Base-by-base conservation (phyloP, 2,888 invertebrate genomes). In the Drosophila trichaetosa region DNA sequence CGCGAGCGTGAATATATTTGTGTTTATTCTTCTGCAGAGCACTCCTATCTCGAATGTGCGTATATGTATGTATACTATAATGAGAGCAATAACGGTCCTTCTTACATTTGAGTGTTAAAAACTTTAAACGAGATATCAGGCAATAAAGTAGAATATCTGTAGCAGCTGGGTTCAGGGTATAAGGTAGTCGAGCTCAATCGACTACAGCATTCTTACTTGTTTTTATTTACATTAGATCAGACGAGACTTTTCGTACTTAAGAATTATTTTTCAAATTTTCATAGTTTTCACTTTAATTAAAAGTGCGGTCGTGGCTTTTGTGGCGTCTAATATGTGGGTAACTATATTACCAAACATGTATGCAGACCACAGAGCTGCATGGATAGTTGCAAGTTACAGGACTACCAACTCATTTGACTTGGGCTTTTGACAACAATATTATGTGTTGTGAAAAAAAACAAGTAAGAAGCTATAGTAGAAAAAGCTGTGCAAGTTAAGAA, bases 211-310 rank as follows among this genome's bases (percentile, higher is more conserved):
- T 46, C 46, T 16, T 8, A 46, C 46, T 46, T 46, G 24, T 74
- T 58, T 67, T 58, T 40, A 11, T 51, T 36, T 42, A 7, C n/a
- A 34, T 33, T 46, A 7, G 57, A 66, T 42, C 36, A 24, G 42
- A 40, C 46, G 24, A 46, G 40, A 29, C 27, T 56, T 21, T 8
- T 58, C 31, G 62, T 38, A 69, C 74, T 70, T 61, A 49, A 61
- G 75, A 82, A 76, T 76, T 76, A 87, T 89, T 87, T 80, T 79
- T 77, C 72, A 80, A 84, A 87, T 85, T 73, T 85, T 88, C 90
- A 82, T 90, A 87, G 88, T 87, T 87, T 90, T 79, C 74, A 88
- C 79, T 87, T 90, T 87, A 90, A 87, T 87, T 87, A 87, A 87
- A 87, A 87, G 89, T 83, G 87, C 75, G 87, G 87, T 90, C 76